Percentiles rank a stretch among this genome's conserved stretches.
Conservation (phyloP, 2,113 vertebrate genomes). For the Laticauda laticaudata region DNA sequence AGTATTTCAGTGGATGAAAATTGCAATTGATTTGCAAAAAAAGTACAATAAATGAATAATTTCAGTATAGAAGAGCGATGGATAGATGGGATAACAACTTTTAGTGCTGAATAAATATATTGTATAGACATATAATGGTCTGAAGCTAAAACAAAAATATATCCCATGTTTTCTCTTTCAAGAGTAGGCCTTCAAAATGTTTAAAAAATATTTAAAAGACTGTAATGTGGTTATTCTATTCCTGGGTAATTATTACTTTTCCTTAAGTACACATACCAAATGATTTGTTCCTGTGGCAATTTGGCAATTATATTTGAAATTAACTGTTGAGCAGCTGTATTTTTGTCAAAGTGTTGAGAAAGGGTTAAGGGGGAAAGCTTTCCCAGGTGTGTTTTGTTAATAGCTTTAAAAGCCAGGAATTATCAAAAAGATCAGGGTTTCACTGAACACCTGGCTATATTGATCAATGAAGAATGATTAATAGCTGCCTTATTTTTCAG, state of each 20-base stretch:
- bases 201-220: not conserved
- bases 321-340: not conserved
- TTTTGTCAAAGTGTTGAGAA: not conserved
- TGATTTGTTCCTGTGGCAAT: not conserved
- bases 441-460: conserved; percentile 14
- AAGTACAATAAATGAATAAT: conserved; percentile 50
- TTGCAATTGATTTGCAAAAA: conserved; percentile 50
- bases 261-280: not conserved
- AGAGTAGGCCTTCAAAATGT: not conserved
- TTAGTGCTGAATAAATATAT: not conserved
- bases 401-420: not conserved
- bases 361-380: not conserved
- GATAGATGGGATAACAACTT: not conserved
- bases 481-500: conserved; percentile 14
- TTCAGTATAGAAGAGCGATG: not conserved
- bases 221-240: not conserved
- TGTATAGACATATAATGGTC: not conserved
- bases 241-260: not conserved
- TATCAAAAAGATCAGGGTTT: conserved; percentile 5
- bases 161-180: not conserved
- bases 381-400: conserved; percentile 12
- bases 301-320: not conserved
- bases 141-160: not conserved
- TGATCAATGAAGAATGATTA: conserved; percentile 20
- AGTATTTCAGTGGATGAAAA: conserved; percentile 58